Evolutionary conservation across 2,888 invertebrate species (phyloP), one percentile per base, ranked within the genome.

Genomic region (Criorhina ranunculi): DNA sequence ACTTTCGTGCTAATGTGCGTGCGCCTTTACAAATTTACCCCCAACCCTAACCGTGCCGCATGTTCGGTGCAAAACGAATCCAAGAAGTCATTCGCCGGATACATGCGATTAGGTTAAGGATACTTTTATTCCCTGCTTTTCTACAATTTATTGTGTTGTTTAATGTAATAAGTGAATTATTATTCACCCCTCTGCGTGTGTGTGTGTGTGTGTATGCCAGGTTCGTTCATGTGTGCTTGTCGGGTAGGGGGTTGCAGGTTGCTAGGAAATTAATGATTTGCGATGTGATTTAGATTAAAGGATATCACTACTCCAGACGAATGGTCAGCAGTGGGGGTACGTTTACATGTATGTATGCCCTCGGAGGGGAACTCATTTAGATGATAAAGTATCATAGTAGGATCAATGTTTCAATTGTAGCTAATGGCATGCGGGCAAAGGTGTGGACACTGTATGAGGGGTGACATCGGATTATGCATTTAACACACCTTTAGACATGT

Each of bases 21-120:
- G 85, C 59, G 75, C 46, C 69, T 44, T 69, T 64, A 75, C 64
- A 59, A 69, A 79, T 44, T 53, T 9, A 44, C 42, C 46, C 15
- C n/a, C 53, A 15, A 6, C 51, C 24, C 40, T 2, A 24, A 15
- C 2, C 59, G n/a, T n/a, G 24, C 29, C 12, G 31, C 15, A 29
- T 57, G 60, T 46, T 73, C 37, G 12, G 31, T 42, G 59, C 42
- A 75, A 75, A 85, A 75, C 37, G 75, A 85, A 85, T 80, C 85
- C 85, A 80, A 85, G 86, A 81, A 87, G 89, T 90, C 90, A 91
- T 91, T 88, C 88, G 87, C 91, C 90, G 91, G 90, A 91, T 89
- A 89, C 90, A 90, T 90, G 91, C 91, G 89, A 91, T 91, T 90
- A 90, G 89, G 88, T 90, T 85, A 85, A 80, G 85, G 80, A 85